These are phyloP conservation scores for Drosophila testacea DNA, from an alignment of 2,888 invertebrate species.

Conservation along the genomic window DNA sequence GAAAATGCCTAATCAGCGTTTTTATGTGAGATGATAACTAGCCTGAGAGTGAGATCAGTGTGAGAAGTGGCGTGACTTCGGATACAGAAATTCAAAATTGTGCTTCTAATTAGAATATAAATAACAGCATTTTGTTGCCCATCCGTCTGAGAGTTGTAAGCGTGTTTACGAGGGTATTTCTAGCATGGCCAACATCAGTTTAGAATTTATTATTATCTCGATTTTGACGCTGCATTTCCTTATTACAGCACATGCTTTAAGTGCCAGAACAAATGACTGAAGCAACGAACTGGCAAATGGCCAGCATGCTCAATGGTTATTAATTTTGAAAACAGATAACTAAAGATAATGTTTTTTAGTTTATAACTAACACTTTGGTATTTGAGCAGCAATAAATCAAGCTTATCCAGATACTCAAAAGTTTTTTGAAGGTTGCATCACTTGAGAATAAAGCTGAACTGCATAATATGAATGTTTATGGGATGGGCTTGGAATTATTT, in stretches of 20 bases:
- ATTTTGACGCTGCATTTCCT: constrained; percentile 46
- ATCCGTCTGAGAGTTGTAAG: constrained; percentile 23
- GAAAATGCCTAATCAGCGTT: constrained; percentile 73
- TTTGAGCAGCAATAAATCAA: neutral
- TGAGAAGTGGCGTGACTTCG: constrained; percentile 65
- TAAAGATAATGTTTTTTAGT: neutral
- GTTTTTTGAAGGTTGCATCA: too few species aligned
- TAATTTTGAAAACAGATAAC: neutral
- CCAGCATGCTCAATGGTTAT: constrained; percentile 23
- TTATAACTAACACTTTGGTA: neutral
- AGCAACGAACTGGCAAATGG: constrained; percentile 33
- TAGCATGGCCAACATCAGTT: constrained; percentile 11
- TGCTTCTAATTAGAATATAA: constrained; percentile 75
- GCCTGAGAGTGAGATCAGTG: constrained; percentile 38
- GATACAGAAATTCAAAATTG: constrained; percentile 27
- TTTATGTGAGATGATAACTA: constrained; percentile 57
- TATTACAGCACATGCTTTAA: constrained; percentile 21
- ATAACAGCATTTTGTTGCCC: constrained; percentile 63
- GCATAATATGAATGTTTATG: too few species aligned
- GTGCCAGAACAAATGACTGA: constrained; percentile 42
- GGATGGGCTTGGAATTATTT: too few species aligned
- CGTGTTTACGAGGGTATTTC: constrained; percentile 28
- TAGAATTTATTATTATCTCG: constrained; percentile 25
- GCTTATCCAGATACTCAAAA: neutral
- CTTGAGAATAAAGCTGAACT: too few species aligned